These are phyloP conservation scores for Pachypanchax playfairii DNA, from an alignment of 2,113 vertebrate species.

Conservation along the genomic window DNA sequence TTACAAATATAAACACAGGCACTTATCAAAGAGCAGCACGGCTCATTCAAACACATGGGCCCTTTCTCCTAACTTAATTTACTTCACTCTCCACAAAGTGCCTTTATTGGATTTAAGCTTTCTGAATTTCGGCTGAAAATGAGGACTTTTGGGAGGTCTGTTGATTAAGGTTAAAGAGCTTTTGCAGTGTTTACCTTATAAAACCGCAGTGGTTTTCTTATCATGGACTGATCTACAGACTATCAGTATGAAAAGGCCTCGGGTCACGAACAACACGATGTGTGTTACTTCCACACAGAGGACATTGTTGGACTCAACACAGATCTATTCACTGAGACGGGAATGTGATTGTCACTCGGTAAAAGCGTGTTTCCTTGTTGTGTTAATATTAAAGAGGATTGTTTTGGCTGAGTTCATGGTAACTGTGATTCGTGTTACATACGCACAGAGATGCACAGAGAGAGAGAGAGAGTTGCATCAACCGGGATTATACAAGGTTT, in stretches of 20 bases:
- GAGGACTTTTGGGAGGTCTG: slow-evolving; percentile 37
- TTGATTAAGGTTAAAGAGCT: slow-evolving; percentile 53
- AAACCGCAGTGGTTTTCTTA: slow-evolving; percentile 61
- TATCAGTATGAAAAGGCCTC: slow-evolving; percentile 35
- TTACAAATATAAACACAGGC: slow-evolving; percentile 71
- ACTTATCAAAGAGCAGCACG: slow-evolving; percentile 69
- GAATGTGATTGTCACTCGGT: too few species aligned
- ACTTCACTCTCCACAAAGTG: slow-evolving; percentile 47
- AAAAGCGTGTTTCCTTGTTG: slow-evolving; percentile 56
- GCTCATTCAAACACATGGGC: slow-evolving; percentile 64
- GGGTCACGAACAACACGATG: slow-evolving; percentile 47
- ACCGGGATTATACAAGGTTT: slow-evolving; percentile 49
- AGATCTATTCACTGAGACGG: slow-evolving; percentile 42
- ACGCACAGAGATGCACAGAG: slow-evolving; percentile 31
- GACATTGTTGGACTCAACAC: slow-evolving; percentile 54
- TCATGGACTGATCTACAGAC: slow-evolving; percentile 50
- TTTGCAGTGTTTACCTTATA: slow-evolving; percentile 61
- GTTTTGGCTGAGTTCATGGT: slow-evolving; percentile 17
- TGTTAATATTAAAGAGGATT: slow-evolving; percentile 32
- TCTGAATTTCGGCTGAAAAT: slow-evolving; percentile 59
- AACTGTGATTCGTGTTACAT: slow-evolving; percentile 26
- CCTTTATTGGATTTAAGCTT: slow-evolving; percentile 67
- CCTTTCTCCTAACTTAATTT: slow-evolving; percentile 72
- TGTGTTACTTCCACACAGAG: slow-evolving; percentile 41
- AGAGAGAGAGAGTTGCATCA: slow-evolving; percentile 57